Evolutionary conservation across 2,888 invertebrate genomes (phyloP), one percentile per base, ranked within the genome.

Genomic region (Dicycla oo): DNA sequence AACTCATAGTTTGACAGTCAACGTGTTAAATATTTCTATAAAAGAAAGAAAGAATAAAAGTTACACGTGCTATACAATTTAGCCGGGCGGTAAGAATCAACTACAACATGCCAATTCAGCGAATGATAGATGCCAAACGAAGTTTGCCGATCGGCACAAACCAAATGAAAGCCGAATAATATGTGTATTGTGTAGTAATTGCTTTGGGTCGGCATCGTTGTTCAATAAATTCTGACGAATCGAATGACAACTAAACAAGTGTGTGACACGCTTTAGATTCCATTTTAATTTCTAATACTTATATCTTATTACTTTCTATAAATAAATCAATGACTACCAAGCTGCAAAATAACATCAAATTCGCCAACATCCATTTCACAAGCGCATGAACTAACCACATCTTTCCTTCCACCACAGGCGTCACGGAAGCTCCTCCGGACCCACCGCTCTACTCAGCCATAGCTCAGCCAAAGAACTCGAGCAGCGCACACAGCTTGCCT

Each of bases 371-470:
- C 15, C 3, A 4, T 34, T 34, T 51, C 23, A 61, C 34, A 30
- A 53, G 3, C 10, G 78, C 82, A 83, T 81, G 79, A 26, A 78
- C 72, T 84, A 83, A 81, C 82, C 65, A n/a, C n/a, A 8, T 38
- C 5, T 58, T 81, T 81, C 77, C 53, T 40, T 75, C 53, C 56
- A 62, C 68, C n/a, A 73, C 86, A 94, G 94, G 93, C 73, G 86
- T 93, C 63, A 82, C 90, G 43, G 93, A 94, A 58, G 92, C 92
- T 72, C 93, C 89, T 45, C 95, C 95, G 3, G 93, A 95, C 64
- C 95, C 95, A 18, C 95, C 95, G 15, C 90, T 91, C 67, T 95
- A 96, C 85, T 93, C 94, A 13, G 90, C 91, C 18, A 89, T 91
- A 26, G 87, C 92, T 5, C 92, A 93, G 78, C 88, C 92, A 56